Percentiles rank a stretch among this genome's conserved stretches.
Conservation (phyloP, 2,113 vertebrate genomes). For the Pluvialis apricaria region DNA sequence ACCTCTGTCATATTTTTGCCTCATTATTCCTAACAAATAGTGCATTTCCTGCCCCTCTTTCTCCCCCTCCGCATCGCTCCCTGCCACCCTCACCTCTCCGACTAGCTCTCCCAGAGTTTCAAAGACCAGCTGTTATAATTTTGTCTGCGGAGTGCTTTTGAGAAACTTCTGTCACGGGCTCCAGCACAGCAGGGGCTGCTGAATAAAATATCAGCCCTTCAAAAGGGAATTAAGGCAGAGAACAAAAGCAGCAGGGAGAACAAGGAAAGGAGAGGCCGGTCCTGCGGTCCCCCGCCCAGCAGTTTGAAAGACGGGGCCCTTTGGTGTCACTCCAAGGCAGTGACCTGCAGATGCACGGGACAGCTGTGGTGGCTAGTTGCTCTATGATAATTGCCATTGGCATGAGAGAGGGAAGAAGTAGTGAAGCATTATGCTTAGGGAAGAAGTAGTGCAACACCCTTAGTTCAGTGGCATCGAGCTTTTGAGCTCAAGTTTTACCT, state of each 20-base stretch:
- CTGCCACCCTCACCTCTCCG: constrained; percentile 53
- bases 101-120: constrained; percentile 70
- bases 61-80: constrained; percentile 23
- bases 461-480: not conserved
- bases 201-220: constrained; percentile 81
- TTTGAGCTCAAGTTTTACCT: not conserved
- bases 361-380: not conserved
- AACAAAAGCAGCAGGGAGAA: constrained; percentile 63
- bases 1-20: constrained; percentile 77
- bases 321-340: not conserved
- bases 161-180: constrained; percentile 73
- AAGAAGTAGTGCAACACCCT: not conserved
- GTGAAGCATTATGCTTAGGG: not conserved
- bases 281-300: not conserved
- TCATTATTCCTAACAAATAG: constrained; percentile 82
- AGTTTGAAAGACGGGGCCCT: not conserved
- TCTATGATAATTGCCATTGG: not conserved
- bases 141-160: constrained; percentile 72
- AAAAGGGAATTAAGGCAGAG: constrained; percentile 73
- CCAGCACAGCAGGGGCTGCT: constrained; percentile 71
- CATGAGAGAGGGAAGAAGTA: not conserved
- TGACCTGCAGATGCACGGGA: not conserved
- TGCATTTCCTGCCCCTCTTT: constrained; percentile 41
- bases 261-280: constrained; percentile 3
- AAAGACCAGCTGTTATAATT: constrained; percentile 80